Conservation (phyloP, 2,113 vertebrate genomes). For the Boulengeromyrus knoepffleri region DNA sequence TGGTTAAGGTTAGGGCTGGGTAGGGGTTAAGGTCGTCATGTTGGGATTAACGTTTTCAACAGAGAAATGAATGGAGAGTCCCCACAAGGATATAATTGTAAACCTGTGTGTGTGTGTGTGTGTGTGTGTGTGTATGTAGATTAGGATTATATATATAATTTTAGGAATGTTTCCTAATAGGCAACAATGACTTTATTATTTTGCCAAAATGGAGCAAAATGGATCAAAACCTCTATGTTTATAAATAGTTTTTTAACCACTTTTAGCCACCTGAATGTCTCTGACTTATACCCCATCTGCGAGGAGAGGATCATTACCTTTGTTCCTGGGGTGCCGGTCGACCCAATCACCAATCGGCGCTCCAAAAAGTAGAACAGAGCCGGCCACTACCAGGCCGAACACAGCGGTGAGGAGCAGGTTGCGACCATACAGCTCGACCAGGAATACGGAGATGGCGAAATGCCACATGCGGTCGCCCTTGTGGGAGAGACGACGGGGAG, state of each 20-base stretch:
- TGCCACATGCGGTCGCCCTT: constrained; percentile 67
- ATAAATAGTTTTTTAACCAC: background rate
- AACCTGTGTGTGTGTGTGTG: background rate
- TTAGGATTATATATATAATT: background rate
- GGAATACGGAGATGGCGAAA: constrained; percentile 68
- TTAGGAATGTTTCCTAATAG: background rate
- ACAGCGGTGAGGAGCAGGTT: constrained; percentile 59
- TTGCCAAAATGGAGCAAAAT: background rate
- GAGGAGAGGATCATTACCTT: constrained; percentile 45
- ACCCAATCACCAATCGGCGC: constrained; percentile 70
- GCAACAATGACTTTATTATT: background rate
- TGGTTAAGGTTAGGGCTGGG: no score
- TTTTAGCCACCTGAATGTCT: background rate
- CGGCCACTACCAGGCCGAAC: constrained; percentile 63
- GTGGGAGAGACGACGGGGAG: background rate
- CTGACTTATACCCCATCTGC: background rate
- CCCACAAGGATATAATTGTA: background rate
- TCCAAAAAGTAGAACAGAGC: constrained; percentile 64
- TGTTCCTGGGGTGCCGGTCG: constrained; percentile 67
- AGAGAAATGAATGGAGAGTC: no score
- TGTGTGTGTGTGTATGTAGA: background rate
- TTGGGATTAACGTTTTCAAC: no score
- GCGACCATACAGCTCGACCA: constrained; percentile 59
- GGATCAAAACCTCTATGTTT: background rate
- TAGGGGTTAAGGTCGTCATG: no score